Base-by-base conservation (phyloP, 1,140 invertebrate genomes). In the Lethocerus indicus region DNA sequence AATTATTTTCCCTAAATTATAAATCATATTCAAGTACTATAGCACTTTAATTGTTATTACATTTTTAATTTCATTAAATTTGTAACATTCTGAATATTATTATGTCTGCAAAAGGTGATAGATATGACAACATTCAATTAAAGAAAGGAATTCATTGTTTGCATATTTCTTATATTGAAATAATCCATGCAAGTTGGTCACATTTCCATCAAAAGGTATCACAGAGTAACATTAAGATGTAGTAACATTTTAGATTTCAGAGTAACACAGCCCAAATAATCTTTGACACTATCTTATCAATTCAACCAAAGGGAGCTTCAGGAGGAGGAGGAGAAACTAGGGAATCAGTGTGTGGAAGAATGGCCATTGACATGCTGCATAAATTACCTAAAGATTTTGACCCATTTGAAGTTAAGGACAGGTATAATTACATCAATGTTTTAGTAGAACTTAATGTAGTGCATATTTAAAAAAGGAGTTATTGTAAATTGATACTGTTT, bases 301-400 rank as follows among this genome's bases (percentile, higher is more conserved):
- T 88, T 47, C 83, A 88, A 56, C 85, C 85, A 0, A 88, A 88
- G 63, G 83, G 87, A 62, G 73, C 67, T 53, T 70, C 64, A 3
- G 69, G 64, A 12, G 65, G 65, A 14, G 73, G 70, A 28, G 78
- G 76, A 1, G 81, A 84, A 63, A 79, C 80, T 0, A 67, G 82
- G 47, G 83, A 86, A 64, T 57, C 63, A 20, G 63, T 73, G 13
- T 82, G 85, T 0, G 64, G 69, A 7, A 64, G 71, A 43, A 69
- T 74, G 54, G 69, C 72, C 13, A 68, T 66, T 48, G 81, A 85
- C 59, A 83, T 86, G 78, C 63, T 83, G 16, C 63, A 64, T 4
- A 84, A 83, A 65, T 62, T 84, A 43, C 83, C 83, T 1, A 50
- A 61, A n/a, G 60, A 75, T 53, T 86, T 84, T 57, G 72, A 83